Evolutionary conservation across 2,888 invertebrate species (phyloP), one percentile per base, ranked within the genome.

Genomic region (Amphipoea oculea): DNA sequence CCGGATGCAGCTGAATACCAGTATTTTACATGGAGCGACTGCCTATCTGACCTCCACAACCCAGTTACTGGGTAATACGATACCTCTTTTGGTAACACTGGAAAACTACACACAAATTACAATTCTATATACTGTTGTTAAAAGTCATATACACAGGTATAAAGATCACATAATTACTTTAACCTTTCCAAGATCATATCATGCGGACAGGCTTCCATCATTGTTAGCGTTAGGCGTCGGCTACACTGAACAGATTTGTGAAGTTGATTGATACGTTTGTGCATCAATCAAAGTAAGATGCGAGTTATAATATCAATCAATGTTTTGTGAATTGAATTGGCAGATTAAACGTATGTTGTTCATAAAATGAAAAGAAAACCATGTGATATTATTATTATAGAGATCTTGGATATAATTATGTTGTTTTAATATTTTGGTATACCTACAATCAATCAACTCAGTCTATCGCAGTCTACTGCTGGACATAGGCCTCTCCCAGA

Each of bases 121-220:
- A 72, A 57, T 11, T 73, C 14, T 12, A 42, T 6, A 42, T 6
- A 2, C 7, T n/a, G 6, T 67, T 62, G 14, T 60, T 65, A 85
- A 65, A 42, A 57, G 29, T n/a, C 12, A 23, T 75, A 73, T 70
- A 75, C 62, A 48, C 82, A 88, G 76, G 78, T 78, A 86, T 60
- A 48, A 73, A 68, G 71, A 87, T 81, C 85, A 81, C 72, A 84
- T 91, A 89, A 91, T 91, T 91, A 77, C 66, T 87, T 79, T 86
- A 86, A 90, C 90, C 90, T 90, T 76, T 69, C 66, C 62, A 73
- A 85, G 89, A 87, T 87, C 87, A 85, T 82, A 88, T 88, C 81
- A 82, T 48, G 75, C 73, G 45, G 67, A 84, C 74, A 80, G 71
- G 70, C 73, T 72, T 74, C 85, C 73, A 88, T 85, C 82, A 76